These are phyloP conservation scores for Leptoclinus maculatus DNA, from an alignment of 2,797 vertebrate genomes.

Conservation along the genomic window DNA sequence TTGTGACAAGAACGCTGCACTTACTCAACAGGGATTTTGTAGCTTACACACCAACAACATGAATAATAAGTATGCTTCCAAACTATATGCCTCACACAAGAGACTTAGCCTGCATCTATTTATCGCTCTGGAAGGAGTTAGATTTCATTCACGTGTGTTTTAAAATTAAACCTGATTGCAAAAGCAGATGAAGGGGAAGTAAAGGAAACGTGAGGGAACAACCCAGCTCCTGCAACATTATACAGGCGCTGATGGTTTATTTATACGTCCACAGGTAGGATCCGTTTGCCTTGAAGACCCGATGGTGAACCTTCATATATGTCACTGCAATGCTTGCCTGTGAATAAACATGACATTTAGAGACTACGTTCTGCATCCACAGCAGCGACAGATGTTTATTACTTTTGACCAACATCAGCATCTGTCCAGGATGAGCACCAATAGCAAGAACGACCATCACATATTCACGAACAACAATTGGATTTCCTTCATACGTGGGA, in stretches of 20 bases:
- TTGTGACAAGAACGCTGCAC: conserved; percentile 58
- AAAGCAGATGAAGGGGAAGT: conserved; percentile 13
- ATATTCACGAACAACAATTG: not conserved
- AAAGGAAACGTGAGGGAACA: not conserved
- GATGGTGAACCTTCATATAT: not conserved
- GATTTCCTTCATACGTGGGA: not conserved
- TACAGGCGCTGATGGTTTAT: conserved; percentile 15
- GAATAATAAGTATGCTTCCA: conserved; percentile 76
- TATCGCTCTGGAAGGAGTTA: conserved; percentile 51
- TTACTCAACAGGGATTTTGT: conserved; percentile 68
- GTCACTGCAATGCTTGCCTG: not conserved
- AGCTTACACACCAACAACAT: conserved; percentile 66
- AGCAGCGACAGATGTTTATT: not conserved
- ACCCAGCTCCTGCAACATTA: not conserved
- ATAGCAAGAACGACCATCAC: not conserved
- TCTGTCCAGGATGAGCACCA: not conserved
- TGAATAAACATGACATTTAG: not conserved
- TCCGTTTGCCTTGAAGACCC: not conserved
- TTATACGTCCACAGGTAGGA: conserved; percentile 1
- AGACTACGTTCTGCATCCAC: not conserved
- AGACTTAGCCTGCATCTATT: conserved; percentile 65
- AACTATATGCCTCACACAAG: conserved; percentile 55
- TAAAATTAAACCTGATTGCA: conserved; percentile 22
- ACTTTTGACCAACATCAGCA: not conserved
- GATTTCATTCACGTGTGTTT: conserved; percentile 31